Percentiles rank a stretch among this genome's conserved stretches.
These are phyloP conservation scores for Podarcis lilfordi DNA, from an alignment of 2,797 vertebrate species.

Conservation along the genomic window DNA sequence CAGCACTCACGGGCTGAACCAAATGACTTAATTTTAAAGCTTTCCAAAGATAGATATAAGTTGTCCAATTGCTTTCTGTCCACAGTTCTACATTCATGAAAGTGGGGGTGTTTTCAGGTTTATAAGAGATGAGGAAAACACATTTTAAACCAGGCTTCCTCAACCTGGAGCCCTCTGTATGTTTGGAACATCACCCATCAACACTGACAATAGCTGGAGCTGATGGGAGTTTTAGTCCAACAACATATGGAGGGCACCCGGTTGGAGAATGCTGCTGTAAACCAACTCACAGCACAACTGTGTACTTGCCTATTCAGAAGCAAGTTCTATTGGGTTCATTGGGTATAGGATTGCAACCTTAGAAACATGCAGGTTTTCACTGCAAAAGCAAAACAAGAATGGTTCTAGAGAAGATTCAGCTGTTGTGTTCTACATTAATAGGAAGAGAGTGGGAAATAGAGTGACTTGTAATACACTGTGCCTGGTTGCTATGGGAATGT, in stretches of 20 bases:
- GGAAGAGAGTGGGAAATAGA: constrained; percentile 16
- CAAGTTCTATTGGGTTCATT: not conserved
- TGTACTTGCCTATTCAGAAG: not conserved
- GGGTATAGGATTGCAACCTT: not conserved
- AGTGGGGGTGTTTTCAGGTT: too few relatives aligned
- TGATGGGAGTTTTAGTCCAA: too few relatives aligned
- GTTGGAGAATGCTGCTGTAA: not conserved
- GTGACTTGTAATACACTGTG: constrained; percentile 15
- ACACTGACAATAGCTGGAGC: too few relatives aligned
- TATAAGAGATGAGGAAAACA: too few relatives aligned
- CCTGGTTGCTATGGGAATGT: constrained; percentile 24
- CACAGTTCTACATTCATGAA: too few relatives aligned
- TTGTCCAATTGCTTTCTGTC: too few relatives aligned
- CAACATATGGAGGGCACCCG: not conserved
- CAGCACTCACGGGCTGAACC: too few relatives aligned
- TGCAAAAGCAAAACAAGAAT: not conserved
- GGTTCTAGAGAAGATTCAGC: not conserved
- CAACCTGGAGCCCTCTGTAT: too few relatives aligned
- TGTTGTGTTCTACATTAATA: constrained; percentile 25
- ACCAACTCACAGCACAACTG: not conserved
- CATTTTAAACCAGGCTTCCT: too few relatives aligned
- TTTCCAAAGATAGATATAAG: too few relatives aligned
- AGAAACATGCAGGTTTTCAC: not conserved
- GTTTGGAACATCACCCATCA: too few relatives aligned
- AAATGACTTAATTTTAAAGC: too few relatives aligned